Evolutionary conservation across 2,797 vertebrate species (phyloP), one percentile per base, ranked within the genome.

Genomic region (Anomalospiza imberbis): DNA sequence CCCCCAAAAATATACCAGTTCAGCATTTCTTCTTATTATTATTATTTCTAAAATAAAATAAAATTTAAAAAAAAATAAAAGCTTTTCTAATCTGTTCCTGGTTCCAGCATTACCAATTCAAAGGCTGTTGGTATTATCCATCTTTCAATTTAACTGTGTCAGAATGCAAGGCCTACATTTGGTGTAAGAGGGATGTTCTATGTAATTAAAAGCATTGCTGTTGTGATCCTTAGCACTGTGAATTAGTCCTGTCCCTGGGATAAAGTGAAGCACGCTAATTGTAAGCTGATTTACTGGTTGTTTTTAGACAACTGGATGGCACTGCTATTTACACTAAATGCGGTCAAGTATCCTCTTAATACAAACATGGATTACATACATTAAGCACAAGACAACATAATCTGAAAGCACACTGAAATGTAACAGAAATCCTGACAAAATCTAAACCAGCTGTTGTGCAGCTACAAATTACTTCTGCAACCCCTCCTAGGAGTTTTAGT

Each of bases 301-400:
- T 93, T 86, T 91, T 91, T 66, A 31, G 78, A 80, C 61, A 81
- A 79, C 68, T 92, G 66, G 67, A 81, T 84, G 71, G 84, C 67
- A 93, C 76, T 7, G 9, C 67, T 96, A 94, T 95, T 97, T 95
- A 93, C 79, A 83, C 48, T 65, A 93, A 97, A 96, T 90, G 71
- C 38, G 24, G 79, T 91, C 84, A 97, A 96, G 89, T 93, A 93
- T 94, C 75, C 67, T 92, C 91, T 94, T 97, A 97, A 96, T 94
- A 75, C 42, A 82, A 91, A 91, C 70, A 68, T 75, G 91, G 93
- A 95, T 97, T 95, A 89, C 53, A 87, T 57, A 82, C 79, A 65
- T 85, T 96, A 96, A 95, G 84, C 94, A 81, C 55, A 95, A 92
- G 73, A 93, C 82, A 93, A 47, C 75, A 76, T 95, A 96, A 97